Conservation (phyloP, 2,113 vertebrate genomes). For the Oncorhynchus mykiss region DNA sequence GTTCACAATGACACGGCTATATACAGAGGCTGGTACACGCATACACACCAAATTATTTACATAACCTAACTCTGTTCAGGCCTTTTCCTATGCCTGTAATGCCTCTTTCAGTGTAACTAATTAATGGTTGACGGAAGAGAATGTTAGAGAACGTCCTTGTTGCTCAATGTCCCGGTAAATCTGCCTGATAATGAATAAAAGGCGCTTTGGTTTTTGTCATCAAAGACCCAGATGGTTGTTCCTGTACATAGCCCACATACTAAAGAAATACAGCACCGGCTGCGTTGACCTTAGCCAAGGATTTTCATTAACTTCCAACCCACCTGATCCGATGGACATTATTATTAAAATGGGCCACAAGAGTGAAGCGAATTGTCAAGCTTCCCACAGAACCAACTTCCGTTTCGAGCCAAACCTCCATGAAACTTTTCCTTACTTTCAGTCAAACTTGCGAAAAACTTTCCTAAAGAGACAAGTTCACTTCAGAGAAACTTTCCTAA, state of each 20-base stretch:
- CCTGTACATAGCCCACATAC: neutral
- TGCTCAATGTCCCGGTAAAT: neutral
- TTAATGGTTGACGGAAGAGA: neutral
- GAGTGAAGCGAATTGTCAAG: neutral
- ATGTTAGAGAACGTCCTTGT: neutral
- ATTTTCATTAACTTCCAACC: neutral
- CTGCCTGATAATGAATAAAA: neutral
- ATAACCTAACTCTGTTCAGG: neutral
- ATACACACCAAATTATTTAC: neutral
- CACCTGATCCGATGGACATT: neutral
- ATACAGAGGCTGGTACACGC: conserved; percentile 11
- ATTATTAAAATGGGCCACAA: neutral
- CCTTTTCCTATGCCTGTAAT: neutral
- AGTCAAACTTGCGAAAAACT: too few species aligned
- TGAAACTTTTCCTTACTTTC: neutral
- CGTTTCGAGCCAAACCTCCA: too few species aligned
- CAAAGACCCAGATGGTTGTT: neutral
- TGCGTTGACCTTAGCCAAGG: neutral
- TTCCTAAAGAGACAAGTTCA: too few species aligned
- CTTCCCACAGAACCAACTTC: neutral
- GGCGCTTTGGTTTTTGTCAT: neutral
- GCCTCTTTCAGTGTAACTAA: neutral
- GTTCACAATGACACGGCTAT: conserved; percentile 7
- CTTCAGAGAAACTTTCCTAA: too few species aligned
- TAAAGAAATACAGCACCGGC: neutral